These are phyloP conservation scores for Gymnopithys bicolor DNA, from an alignment of 2,797 vertebrate genomes.

Conservation along the genomic window DNA sequence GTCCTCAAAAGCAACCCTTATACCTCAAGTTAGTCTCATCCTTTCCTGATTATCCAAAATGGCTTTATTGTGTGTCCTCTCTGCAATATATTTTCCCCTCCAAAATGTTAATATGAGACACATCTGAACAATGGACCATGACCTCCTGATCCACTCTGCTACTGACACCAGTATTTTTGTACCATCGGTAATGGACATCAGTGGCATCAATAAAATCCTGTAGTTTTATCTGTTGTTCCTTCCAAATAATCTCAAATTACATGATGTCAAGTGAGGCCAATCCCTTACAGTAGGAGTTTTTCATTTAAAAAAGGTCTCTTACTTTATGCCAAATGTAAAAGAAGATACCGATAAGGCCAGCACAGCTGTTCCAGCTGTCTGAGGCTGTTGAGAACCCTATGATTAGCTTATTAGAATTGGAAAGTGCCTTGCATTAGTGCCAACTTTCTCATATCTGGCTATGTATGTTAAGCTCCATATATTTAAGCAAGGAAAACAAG, in stretches of 20 bases:
- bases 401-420: not conserved
- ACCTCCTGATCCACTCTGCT: not conserved
- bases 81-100: not conserved
- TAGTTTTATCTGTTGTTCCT: not conserved
- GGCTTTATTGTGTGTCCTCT: rapidly evolving
- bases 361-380: not conserved
- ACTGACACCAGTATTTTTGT: not conserved
- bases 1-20: not conserved
- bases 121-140: not conserved
- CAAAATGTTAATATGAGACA: not conserved
- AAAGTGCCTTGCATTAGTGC: not conserved
- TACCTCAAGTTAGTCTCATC: not conserved
- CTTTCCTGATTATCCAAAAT: not conserved
- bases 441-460: not conserved
- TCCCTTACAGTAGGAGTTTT: not conserved
- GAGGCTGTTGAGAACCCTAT: not conserved
- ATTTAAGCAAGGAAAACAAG: not conserved
- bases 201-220: not conserved
- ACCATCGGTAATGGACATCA: not conserved
- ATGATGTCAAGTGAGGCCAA: not conserved
- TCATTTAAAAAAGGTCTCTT: not conserved
- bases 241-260: not conserved
- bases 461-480: not conserved
- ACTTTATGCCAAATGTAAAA: not conserved
- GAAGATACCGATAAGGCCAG: not conserved